Base-by-base conservation (phyloP, 2,797 vertebrate species). In the Enteromius anoplus region DNA sequence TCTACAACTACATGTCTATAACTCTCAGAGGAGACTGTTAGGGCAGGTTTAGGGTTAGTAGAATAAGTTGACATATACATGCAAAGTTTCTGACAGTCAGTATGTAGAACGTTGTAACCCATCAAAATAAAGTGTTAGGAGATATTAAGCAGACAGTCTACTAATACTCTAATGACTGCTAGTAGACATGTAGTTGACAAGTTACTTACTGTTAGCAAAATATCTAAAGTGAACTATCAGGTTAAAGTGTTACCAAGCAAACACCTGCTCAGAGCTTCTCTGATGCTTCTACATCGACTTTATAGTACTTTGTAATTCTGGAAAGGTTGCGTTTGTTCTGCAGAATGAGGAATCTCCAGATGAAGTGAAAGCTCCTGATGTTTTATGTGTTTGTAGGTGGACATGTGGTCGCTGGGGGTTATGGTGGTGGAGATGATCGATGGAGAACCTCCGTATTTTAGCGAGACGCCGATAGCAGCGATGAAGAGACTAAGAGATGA, bases 401-500 rank as follows among this genome's bases (percentile, higher is more conserved):
- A 97, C 81, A 94, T 97, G 83, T 97, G 96, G 96, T 97, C 96
- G 71, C 88, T 97, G 90, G 96, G 96, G 12, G 97, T 97, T 90
- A 97, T 97, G 96, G 95, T 97, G 90, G 96, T 97, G 84, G 96
- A 97, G 91, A 97, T 97, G 96, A 93, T 97, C 72, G 96, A 97
- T 17, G 96, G 96, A 80, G 96, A 97, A 70, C 96, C 96, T 3
- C 96, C 96, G 1, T 97, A 97, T 85, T 97, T 97, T 80, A 97
- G 95, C 14, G 96, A 97, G 81, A 96, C 96, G 40, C 97, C 97
- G 0, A 95, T 98, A 72, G 93, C 93, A 82, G 97, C 97, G 84
- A 98, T 98, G 97, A 98, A 97, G 91, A 96, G 93, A 69, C 94
- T 98, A 78, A 95, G 97, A 84, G 97, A 98, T 79, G 96, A 95